Evolutionary conservation across 2,113 vertebrate species (phyloP).

Genomic region (Seriola aureovittata): DNA sequence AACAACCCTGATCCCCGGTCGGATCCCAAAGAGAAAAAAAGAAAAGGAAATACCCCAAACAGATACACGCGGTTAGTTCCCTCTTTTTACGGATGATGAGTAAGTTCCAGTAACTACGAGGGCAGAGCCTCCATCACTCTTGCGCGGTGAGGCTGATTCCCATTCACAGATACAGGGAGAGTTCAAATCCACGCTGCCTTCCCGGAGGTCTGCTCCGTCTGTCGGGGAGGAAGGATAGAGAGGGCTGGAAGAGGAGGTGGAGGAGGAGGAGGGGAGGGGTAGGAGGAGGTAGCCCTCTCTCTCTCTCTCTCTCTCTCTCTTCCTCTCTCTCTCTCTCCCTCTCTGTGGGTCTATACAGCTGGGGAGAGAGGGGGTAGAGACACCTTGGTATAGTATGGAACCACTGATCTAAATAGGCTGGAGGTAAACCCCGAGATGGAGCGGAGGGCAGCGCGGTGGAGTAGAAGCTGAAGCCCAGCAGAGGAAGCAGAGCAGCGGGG

Average conservation of each 20-base stretch:
- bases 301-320: conserved; percentile 23
- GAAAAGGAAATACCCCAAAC: neutral
- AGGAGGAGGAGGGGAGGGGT: conserved; percentile 7
- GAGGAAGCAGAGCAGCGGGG: conserved; percentile 8
- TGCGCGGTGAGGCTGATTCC: conserved; percentile 28
- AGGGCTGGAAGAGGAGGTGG: conserved; percentile 20
- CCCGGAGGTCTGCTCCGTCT: conserved; percentile 75
- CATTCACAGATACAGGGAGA: conserved; percentile 23
- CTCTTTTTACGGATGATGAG: conserved; percentile 12
- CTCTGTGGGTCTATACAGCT: conserved; percentile 37
- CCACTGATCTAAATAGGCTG: conserved; percentile 72
- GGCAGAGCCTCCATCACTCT: conserved; percentile 67
- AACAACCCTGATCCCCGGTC: conserved; percentile 18
- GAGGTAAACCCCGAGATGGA: conserved; percentile 67
- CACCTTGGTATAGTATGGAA: neutral
- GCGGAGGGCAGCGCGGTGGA: neutral
- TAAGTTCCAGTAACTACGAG: conserved; percentile 69
- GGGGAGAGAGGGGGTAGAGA: conserved; percentile 34
- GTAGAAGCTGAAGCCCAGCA: conserved; percentile 5
- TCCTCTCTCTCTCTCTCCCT: conserved; percentile 9
- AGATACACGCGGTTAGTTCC: conserved; percentile 16
- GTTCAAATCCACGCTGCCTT: conserved; percentile 47
- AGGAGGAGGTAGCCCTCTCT: conserved; percentile 8
- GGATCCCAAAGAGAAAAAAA: conserved; percentile 23
- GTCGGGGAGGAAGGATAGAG: conserved; percentile 57